Percentiles rank a stretch among this genome's conserved stretches.
These are phyloP conservation scores for Chymomyza procnemis DNA, from an alignment of 2,888 invertebrate species.

Conservation along the genomic window DNA sequence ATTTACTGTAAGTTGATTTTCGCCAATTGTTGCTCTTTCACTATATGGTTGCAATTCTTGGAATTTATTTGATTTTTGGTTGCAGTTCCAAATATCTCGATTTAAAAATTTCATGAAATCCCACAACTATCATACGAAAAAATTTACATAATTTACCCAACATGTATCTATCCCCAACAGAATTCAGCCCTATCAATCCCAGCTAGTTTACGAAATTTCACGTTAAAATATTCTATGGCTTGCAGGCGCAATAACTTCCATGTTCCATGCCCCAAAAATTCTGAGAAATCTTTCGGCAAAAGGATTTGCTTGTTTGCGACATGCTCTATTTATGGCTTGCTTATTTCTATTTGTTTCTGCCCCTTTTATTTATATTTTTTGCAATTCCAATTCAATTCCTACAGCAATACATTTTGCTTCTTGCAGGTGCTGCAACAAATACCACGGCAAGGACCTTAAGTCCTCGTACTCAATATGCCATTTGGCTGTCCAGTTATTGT, in stretches of 20 bases:
- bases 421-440: constrained; percentile 46
- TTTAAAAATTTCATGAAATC: no score
- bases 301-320: not conserved
- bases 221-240: not conserved
- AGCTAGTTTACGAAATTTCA: not conserved
- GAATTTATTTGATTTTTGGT: no score
- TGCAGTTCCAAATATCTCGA: no score
- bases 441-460: not conserved
- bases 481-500: constrained; percentile 30
- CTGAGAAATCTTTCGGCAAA: not conserved
- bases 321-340: not conserved
- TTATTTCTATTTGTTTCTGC: not conserved
- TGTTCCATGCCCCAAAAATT: not conserved
- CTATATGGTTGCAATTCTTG: no score
- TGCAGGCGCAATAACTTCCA: not conserved
- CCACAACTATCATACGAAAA: no score
- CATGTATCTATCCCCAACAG: no score
- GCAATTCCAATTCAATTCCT: not conserved
- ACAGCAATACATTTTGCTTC: not conserved
- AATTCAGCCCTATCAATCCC: no score
- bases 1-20: no score
- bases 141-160: no score
- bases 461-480: not conserved
- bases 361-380: no score
- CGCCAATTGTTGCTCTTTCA: no score